Base-by-base conservation (phyloP, 2,888 invertebrate species). In the Ophion ellenae region DNA sequence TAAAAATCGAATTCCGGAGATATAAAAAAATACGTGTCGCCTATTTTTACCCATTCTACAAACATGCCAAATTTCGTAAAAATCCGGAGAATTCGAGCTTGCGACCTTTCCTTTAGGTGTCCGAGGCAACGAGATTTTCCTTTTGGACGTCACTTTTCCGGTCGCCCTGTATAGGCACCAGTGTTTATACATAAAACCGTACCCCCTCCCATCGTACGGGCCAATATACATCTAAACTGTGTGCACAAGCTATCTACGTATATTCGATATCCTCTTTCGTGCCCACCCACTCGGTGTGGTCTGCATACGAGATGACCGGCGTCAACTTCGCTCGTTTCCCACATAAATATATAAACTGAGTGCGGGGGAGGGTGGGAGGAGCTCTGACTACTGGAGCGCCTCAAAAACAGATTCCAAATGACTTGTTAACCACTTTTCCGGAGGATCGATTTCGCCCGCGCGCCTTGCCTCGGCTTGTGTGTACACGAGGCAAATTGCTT, bases 231-330 rank as follows among this genome's bases (percentile, higher is more conserved):
- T 47, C 61, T 75, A 69, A 63, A 75, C 69, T 75, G 76, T 81
- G 57, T 75, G 36, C 69, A 70, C 63, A 57, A 81, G 57, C 75
- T 78, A 47, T 61, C 75, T 71, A 53, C 36, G 73, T 66, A 71
- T 76, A 70, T 53, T 28, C 53, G 63, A 66, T 73, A 66, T 81
- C 74, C 47, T 47, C 81, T 75, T 67, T 63, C 73, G 57, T 67
- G 36, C 11, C 20, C 67, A 53, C 66, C 66, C 24, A 10, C 71
- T 64, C 66, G 24, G n/a, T 75, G 74, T 45, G 78, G 86, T 81
- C 75, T 84, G 83, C 81, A 86, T 86, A 81, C 83, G 57, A 71
- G 81, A 86, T 84, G 83, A 86, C 81, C 83, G 53, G 74, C 74
- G 81, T 84, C 69, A 81, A 86, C 83, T 86, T 86, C 78, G 61